Evolutionary conservation across 2,888 invertebrate species (phyloP).

Genomic region (Troides helena): DNA sequence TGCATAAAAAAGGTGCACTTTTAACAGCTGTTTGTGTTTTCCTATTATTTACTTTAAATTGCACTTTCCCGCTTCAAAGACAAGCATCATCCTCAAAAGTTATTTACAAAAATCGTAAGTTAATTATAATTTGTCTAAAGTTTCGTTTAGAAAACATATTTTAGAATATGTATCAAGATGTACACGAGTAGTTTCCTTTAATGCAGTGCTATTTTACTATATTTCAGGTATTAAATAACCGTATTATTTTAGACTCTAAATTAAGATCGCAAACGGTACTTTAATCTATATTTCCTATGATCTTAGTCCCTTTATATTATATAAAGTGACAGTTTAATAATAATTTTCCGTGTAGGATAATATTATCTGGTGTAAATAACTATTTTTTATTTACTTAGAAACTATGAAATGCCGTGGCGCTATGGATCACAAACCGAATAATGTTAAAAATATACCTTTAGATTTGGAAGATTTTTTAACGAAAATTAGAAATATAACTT

Average conservation of each 20-base stretch:
- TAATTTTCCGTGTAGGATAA: background rate
- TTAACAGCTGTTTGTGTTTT: constrained; percentile 51
- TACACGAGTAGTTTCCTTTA: background rate
- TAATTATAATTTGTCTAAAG: background rate
- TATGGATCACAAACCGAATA: constrained; percentile 4
- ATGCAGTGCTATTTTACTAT: background rate
- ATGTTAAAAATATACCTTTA: constrained; percentile 5
- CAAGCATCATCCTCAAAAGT: constrained; percentile 32
- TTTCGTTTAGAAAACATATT: background rate
- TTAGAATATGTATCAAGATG: background rate
- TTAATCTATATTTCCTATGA: background rate
- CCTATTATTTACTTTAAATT: constrained; percentile 58
- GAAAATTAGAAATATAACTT: constrained; percentile 34
- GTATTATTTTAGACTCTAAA: background rate
- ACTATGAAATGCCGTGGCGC: constrained; percentile 8
- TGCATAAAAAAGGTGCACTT: constrained; percentile 51
- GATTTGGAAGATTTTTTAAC: constrained; percentile 33
- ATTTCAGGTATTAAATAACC: background rate
- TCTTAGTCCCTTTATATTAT: background rate
- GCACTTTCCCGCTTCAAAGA: constrained; percentile 59
- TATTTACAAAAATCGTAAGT: constrained; percentile 39
- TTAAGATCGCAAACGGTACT: background rate
- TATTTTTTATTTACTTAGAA: constrained; percentile 11
- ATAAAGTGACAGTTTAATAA: background rate
- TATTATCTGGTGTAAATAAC: background rate